phyloP scores from a whole-genome alignment of 2,888 invertebrate genomes.

The Entomobrya proxima region DNA sequence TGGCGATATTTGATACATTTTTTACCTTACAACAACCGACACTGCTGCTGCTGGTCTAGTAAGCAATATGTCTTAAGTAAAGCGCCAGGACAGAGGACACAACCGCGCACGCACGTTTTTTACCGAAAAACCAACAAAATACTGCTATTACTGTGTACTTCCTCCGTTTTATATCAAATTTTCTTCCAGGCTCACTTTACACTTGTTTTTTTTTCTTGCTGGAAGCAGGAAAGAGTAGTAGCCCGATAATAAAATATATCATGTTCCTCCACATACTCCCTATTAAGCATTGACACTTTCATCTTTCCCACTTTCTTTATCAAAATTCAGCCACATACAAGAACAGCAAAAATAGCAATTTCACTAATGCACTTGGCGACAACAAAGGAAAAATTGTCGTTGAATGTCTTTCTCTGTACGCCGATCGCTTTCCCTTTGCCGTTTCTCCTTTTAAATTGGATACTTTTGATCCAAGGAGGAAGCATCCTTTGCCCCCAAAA shows the following conservation, averaged over 20 bases:
- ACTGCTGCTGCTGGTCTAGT: not conserved
- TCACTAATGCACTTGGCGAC: slow-evolving; percentile 70
- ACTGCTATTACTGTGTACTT: not conserved
- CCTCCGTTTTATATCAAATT: not conserved
- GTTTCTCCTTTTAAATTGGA: not conserved
- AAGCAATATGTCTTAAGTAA: not conserved
- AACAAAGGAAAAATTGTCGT: slow-evolving; percentile 55
- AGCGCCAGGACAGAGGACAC: not conserved
- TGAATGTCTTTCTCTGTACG: slow-evolving; percentile 23
- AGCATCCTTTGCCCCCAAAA: not conserved
- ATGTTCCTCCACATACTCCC: not conserved
- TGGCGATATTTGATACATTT: not conserved
- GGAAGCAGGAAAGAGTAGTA: no score
- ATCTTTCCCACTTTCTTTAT: no score
- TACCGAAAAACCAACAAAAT: no score
- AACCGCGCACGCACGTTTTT: not conserved
- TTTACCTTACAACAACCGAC: not conserved
- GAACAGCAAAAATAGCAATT: slow-evolving; percentile 64
- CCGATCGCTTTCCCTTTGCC: not conserved
- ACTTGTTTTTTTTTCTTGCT: no score
- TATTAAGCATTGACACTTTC: not conserved
- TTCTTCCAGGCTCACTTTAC: no score
- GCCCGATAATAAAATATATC: no score
- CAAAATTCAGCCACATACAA: not conserved
- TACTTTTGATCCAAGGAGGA: not conserved